Percentiles rank a stretch among this genome's conserved stretches.
phyloP scores from a whole-genome alignment of 2,797 vertebrate species.

The Aphelocoma californica region DNA sequence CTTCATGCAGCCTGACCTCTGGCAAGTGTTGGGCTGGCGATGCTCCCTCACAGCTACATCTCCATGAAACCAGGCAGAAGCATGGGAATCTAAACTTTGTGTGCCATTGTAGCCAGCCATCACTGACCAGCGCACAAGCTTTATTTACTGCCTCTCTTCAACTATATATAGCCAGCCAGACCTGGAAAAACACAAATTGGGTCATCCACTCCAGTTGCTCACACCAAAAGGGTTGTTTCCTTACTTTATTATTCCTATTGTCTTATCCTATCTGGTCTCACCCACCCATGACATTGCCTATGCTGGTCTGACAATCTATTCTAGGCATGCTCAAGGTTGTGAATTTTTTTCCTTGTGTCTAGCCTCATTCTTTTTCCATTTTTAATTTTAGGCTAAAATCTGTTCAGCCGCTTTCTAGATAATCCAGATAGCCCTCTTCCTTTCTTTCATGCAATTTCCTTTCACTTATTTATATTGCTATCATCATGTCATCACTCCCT shows the following conservation, averaged over 20 bases:
- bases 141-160: constrained; percentile 8
- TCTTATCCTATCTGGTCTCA: constrained; percentile 57
- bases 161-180: neutral
- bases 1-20: neutral
- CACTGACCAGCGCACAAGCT: neutral
- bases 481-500: constrained; percentile 21
- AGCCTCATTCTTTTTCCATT: constrained; percentile 53
- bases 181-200: neutral
- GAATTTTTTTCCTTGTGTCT: constrained; percentile 34
- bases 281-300: constrained; percentile 38
- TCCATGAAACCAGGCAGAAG: neutral
- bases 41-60: neutral
- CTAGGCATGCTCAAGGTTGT: constrained; percentile 20
- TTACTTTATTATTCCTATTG: constrained; percentile 31
- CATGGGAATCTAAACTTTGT: neutral
- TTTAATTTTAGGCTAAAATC: constrained; percentile 59
- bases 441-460: constrained; percentile 65
- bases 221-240: constrained; percentile 20
- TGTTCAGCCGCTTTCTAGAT: constrained; percentile 47
- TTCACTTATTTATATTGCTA: constrained; percentile 56
- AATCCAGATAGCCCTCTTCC: constrained; percentile 60
- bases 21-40: accelerated
- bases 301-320: constrained; percentile 12
- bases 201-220: neutral
- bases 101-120: neutral